These are phyloP conservation scores for Chelon labrosus DNA, from an alignment of 2,797 vertebrate species.

Conservation along the genomic window DNA sequence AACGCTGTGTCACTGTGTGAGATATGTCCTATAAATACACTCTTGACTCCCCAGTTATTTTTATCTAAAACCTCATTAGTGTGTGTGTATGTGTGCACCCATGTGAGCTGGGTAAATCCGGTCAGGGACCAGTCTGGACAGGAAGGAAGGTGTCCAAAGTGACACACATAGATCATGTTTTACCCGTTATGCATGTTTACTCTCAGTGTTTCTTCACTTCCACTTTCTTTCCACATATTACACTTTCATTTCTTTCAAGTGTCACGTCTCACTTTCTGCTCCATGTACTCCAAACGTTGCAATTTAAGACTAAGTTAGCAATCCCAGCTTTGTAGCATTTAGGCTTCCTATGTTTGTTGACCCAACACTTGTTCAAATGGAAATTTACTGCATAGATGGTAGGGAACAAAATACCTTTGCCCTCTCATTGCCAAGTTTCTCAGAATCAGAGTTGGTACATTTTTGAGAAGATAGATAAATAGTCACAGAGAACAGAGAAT, in stretches of 20 bases:
- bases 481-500: not conserved
- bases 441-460: too few species aligned
- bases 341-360: too few species aligned
- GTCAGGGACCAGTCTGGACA: constrained; percentile 60
- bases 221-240: not conserved
- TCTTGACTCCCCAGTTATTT: constrained; percentile 44
- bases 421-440: too few species aligned
- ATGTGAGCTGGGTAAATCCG: constrained; percentile 31
- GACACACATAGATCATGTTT: constrained; percentile 26
- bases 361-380: too few species aligned
- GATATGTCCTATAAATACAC: constrained; percentile 37
- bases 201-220: not conserved
- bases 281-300: too few species aligned
- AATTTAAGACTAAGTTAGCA: too few species aligned
- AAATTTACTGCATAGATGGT: too few species aligned
- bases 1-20: constrained; percentile 4
- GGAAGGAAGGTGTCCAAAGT: constrained; percentile 23
- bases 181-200: constrained; percentile 5
- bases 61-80: constrained; percentile 20
- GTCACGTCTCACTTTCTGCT: too few species aligned
- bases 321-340: too few species aligned
- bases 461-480: too few species aligned
- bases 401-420: too few species aligned
- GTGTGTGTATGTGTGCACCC: not conserved
- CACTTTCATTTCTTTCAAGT: too few species aligned